Percentiles rank a stretch among this genome's conserved stretches.
Evolutionary conservation across 2,797 vertebrate species (phyloP).

Genomic region (Macroramphosus scolopax): DNA sequence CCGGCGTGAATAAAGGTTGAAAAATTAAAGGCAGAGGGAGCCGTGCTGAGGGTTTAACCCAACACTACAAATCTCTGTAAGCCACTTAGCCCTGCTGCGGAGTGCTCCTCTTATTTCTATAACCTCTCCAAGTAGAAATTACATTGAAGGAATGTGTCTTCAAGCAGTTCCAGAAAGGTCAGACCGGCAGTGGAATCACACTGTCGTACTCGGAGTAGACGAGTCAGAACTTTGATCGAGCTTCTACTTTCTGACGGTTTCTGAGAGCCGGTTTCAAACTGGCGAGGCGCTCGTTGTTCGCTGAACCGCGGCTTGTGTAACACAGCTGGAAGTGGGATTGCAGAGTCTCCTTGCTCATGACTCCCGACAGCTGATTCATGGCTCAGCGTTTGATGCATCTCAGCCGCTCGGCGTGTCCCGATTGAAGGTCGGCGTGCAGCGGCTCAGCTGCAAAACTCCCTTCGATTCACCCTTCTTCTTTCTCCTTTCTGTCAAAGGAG

Average conservation of each 20-base stretch:
- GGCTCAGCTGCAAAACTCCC: slow-evolving; percentile 19
- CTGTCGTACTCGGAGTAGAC: too few species aligned
- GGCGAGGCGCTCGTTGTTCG: too few species aligned
- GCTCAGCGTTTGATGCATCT: slow-evolving; percentile 5
- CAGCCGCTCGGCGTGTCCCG: slow-evolving; percentile 8
- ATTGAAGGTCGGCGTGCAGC: slow-evolving; percentile 20
- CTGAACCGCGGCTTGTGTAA: slow-evolving; percentile 15
- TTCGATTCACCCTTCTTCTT: background rate
- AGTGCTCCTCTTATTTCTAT: slow-evolving; percentile 9
- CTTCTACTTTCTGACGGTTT: slow-evolving; percentile 6
- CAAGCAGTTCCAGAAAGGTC: slow-evolving; percentile 21
- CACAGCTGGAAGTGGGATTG: slow-evolving; percentile 37
- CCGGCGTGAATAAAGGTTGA: slow-evolving; percentile 32
- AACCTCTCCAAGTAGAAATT: slow-evolving; percentile 16
- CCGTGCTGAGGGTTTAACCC: background rate
- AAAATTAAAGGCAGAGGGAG: slow-evolving; percentile 40
- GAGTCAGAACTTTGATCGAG: slow-evolving; percentile 16
- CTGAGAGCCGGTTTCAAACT: slow-evolving; percentile 25
- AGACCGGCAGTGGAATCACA: background rate
- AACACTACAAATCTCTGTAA: slow-evolving; percentile 23
- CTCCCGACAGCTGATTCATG: slow-evolving; percentile 50
- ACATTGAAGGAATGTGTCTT: slow-evolving; percentile 4
- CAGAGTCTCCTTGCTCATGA: slow-evolving; percentile 13
- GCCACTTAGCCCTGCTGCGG: slow-evolving; percentile 34
- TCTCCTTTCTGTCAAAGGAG: slow-evolving; percentile 18